These are phyloP conservation scores for Ethmia dodecea DNA, from an alignment of 2,888 invertebrate genomes.

Conservation along the genomic window DNA sequence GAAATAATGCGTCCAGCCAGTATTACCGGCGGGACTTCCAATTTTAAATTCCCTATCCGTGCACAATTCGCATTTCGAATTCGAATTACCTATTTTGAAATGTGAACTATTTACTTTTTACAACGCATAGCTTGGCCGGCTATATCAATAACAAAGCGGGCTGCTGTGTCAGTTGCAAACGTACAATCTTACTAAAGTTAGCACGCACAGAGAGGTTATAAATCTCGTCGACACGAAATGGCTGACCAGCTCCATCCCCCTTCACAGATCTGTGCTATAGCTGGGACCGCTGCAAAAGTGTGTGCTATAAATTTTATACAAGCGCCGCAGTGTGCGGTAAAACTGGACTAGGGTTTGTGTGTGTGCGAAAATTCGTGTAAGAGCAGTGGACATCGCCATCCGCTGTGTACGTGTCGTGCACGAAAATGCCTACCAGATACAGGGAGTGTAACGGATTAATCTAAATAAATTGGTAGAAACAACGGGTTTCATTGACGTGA, in stretches of 20 bases:
- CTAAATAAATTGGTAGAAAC: conserved; percentile 60
- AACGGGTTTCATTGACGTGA: conserved; percentile 34
- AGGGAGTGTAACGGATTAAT: conserved; percentile 43
- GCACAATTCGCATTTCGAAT: conserved; percentile 22
- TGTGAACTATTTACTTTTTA: neutral
- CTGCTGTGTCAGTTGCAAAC: conserved; percentile 44
- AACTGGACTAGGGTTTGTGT: conserved; percentile 52
- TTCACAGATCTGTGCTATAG: conserved; percentile 60
- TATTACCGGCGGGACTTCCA: conserved; percentile 35
- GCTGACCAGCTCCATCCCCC: conserved; percentile 66
- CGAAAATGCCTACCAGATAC: conserved; percentile 46
- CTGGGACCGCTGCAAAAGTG: conserved; percentile 62
- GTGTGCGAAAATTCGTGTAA: conserved; percentile 64
- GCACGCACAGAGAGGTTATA: conserved; percentile 68
- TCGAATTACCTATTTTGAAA: conserved; percentile 14
- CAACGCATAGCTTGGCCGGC: neutral
- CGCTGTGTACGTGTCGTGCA: conserved; percentile 58
- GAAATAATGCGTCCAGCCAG: conserved; percentile 65
- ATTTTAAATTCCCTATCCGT: conserved; percentile 29
- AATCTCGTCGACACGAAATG: conserved; percentile 75
- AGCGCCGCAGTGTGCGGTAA: conserved; percentile 66
- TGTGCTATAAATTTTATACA: conserved; percentile 76
- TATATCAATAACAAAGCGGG: conserved; percentile 16
- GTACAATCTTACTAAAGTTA: conserved; percentile 62
- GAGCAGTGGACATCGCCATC: conserved; percentile 65